Percentiles rank a stretch among this genome's conserved stretches.
Evolutionary conservation across 1,140 invertebrate genomes (phyloP).

Genomic region (Apis mellifera): Amel_HAv3.1 CM009940.2:908501-909000

Average conservation of each 20-base stretch:
- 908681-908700: slow-evolving; percentile 58
- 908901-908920: neutral
- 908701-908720: neutral
- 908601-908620: slow-evolving; percentile 52
- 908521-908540: slow-evolving; percentile 51
- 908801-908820: slow-evolving; percentile 78
- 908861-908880: slow-evolving; percentile 44
- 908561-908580: slow-evolving; percentile 45
- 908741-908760: slow-evolving; percentile 74
- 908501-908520: slow-evolving; percentile 30
- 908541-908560: slow-evolving; percentile 49
- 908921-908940: neutral
- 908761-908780: slow-evolving; percentile 62
- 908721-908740: slow-evolving; percentile 33
- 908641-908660: slow-evolving; percentile 69
- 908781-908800: slow-evolving; percentile 42
- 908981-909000: slow-evolving; percentile 40
- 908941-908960: slow-evolving; percentile 45
- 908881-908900: slow-evolving; percentile 63
- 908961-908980: slow-evolving; percentile 21
- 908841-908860: slow-evolving; percentile 1
- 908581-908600: slow-evolving; percentile 48
- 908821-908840: slow-evolving; percentile 65
- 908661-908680: slow-evolving; percentile 58
- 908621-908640: slow-evolving; percentile 73